Evolutionary conservation across 2,888 invertebrate species (phyloP).

Genomic region (Miltochrista miniata): DNA sequence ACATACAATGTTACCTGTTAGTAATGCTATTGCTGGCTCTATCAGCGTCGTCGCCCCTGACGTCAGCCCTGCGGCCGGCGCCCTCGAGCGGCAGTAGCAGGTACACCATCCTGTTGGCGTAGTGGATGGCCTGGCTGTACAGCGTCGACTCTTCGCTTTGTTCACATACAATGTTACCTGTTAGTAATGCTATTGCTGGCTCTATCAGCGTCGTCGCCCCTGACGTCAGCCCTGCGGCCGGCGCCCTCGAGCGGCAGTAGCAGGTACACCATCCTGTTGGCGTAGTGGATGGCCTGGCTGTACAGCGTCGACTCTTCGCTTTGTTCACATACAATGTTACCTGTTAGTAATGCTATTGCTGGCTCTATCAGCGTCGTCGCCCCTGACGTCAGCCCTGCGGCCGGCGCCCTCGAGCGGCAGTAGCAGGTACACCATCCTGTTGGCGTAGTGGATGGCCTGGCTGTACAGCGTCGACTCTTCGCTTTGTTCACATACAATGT

Average conservation of each 20-base stretch:
- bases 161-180: slow-evolving; percentile 81
- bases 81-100: slow-evolving; percentile 95
- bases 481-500: no score
- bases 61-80: slow-evolving; percentile 87
- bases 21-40: slow-evolving; percentile 93
- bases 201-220: slow-evolving; percentile 88
- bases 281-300: slow-evolving; percentile 99
- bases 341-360: slow-evolving; percentile 94
- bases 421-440: slow-evolving; percentile 97
- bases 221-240: slow-evolving; percentile 86
- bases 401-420: slow-evolving; percentile 95
- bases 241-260: slow-evolving; percentile 95
- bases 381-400: slow-evolving; percentile 85
- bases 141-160: slow-evolving; percentile 97
- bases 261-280: slow-evolving; percentile 97
- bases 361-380: slow-evolving; percentile 90
- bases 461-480: slow-evolving; percentile 98
- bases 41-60: slow-evolving; percentile 87
- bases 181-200: slow-evolving; percentile 93
- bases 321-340: no score
- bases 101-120: slow-evolving; percentile 98
- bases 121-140: slow-evolving; percentile 99
- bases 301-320: slow-evolving; percentile 98
- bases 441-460: slow-evolving; percentile 98
- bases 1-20: slow-evolving; percentile 85